A percentile compares a stretch with the other conserved stretches of the same genome.
Conservation (phyloP, 1,140 invertebrate species). For the Batillaria attramentaria region DNA sequence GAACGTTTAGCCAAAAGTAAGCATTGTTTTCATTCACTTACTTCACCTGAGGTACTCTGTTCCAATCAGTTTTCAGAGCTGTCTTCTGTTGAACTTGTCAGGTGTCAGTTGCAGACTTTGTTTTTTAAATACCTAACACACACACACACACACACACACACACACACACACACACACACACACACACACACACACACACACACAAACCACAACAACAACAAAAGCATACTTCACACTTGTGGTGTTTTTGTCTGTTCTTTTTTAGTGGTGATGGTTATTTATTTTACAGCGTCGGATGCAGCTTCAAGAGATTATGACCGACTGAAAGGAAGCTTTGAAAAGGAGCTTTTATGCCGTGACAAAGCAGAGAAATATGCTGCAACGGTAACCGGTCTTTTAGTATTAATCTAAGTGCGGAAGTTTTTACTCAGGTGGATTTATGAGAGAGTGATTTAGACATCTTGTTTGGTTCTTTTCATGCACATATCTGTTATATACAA, state of each 20-base stretch:
- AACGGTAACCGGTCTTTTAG: slow-evolving; percentile 39
- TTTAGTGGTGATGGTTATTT: background rate
- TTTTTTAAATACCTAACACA: background rate
- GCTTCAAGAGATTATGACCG: slow-evolving; percentile 44
- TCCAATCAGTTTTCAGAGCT: no score
- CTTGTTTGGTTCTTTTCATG: background rate
- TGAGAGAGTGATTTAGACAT: no score
- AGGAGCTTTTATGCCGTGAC: slow-evolving; percentile 46
- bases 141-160: background rate
- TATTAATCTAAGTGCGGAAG: no score
- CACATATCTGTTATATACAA: no score
- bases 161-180: background rate
- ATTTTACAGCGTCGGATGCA: slow-evolving; percentile 34
- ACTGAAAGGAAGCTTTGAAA: slow-evolving; percentile 48
- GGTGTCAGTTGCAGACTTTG: background rate
- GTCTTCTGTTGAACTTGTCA: no score
- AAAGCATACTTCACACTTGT: background rate
- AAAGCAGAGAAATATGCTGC: slow-evolving; percentile 51
- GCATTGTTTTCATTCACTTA: no score
- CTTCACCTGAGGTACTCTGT: no score
- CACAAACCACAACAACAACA: background rate
- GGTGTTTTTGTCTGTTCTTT: background rate
- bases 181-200: background rate
- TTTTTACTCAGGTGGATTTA: no score
- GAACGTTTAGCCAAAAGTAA: slow-evolving; percentile 8